phyloP scores from a whole-genome alignment of 2,888 invertebrate species.

The Nomada hirtipes region DNA sequence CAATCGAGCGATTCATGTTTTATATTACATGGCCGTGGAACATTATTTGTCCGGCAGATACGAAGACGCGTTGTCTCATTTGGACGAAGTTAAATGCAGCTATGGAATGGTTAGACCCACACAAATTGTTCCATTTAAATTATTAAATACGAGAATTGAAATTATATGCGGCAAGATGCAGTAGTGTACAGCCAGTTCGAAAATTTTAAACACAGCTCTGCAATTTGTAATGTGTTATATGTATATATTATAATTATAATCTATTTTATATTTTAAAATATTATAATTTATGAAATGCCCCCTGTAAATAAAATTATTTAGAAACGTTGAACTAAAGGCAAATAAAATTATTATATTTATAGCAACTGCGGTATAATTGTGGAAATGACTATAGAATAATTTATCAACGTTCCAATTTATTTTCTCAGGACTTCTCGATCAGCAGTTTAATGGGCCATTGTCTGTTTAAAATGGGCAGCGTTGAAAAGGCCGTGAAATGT shows the following conservation, averaged over 20 bases:
- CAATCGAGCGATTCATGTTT: constrained; percentile 63
- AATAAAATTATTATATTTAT: no score
- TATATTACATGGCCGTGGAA: constrained; percentile 76
- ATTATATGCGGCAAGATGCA: not conserved
- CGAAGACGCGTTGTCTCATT: constrained; percentile 70
- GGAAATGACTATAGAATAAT: not conserved
- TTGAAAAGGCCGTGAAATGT: constrained; percentile 64
- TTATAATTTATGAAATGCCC: no score
- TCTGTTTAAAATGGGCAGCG: constrained; percentile 62
- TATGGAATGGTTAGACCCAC: constrained; percentile 72
- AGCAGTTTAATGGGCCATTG: constrained; percentile 76
- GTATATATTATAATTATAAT: no score
- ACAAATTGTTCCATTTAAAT: not conserved
- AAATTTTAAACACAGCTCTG: no score
- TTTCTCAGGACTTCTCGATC: constrained; percentile 74
- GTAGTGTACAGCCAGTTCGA: no score
- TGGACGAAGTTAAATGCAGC: constrained; percentile 67
- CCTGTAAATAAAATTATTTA: no score
- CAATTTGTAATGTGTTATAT: no score
- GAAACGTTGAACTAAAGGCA: no score
- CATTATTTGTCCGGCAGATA: constrained; percentile 72
- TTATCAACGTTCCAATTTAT: not conserved
- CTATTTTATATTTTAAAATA: no score
- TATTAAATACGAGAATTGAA: not conserved
- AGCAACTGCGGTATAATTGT: no score